Percentiles rank a stretch among this genome's conserved stretches.
Conservation (phyloP, 30 jellyfish, hydroid and myxozoan genomes). For the Hydractinia symbiolongicarpus region DNA sequence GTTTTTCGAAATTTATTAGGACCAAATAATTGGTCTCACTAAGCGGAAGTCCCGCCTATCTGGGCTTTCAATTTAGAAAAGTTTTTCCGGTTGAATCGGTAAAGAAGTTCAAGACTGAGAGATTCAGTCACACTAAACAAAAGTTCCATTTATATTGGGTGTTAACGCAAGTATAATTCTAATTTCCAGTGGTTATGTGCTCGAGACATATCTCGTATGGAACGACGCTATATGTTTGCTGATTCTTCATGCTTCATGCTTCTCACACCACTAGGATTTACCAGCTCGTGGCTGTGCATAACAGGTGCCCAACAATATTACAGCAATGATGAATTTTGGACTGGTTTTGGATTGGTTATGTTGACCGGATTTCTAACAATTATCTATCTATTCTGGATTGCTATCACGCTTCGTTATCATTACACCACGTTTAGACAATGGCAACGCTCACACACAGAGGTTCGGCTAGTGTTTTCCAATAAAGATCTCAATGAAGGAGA, state of each 20-base stretch:
- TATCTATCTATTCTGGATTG: constrained; percentile 75
- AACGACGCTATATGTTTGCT: constrained; percentile 53
- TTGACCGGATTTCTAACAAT: constrained; percentile 61
- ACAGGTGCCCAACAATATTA: constrained; percentile 73
- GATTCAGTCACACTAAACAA: neutral
- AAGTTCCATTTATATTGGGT: neutral
- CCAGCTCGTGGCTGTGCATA: constrained; percentile 79
- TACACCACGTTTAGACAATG: constrained; percentile 49
- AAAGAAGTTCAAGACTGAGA: neutral
- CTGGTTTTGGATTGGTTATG: constrained; percentile 81
- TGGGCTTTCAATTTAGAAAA: too few relatives aligned
- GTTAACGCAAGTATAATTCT: neutral
- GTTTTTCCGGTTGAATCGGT: neutral
- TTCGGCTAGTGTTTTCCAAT: constrained; percentile 41
- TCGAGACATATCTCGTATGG: constrained; percentile 28
- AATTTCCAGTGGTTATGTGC: constrained; percentile 45
- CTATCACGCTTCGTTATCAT: constrained; percentile 65
- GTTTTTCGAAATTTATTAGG: too few relatives aligned
- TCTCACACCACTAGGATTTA: constrained; percentile 74
- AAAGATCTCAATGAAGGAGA: constrained; percentile 7
- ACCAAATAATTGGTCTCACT: too few relatives aligned
- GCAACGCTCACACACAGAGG: constrained; percentile 64
- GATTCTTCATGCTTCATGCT: constrained; percentile 59
- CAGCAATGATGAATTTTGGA: constrained; percentile 61
- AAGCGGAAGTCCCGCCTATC: too few relatives aligned